Base-by-base conservation (phyloP, 1,140 invertebrate species). In the Rhyzopertha dominica region DNA sequence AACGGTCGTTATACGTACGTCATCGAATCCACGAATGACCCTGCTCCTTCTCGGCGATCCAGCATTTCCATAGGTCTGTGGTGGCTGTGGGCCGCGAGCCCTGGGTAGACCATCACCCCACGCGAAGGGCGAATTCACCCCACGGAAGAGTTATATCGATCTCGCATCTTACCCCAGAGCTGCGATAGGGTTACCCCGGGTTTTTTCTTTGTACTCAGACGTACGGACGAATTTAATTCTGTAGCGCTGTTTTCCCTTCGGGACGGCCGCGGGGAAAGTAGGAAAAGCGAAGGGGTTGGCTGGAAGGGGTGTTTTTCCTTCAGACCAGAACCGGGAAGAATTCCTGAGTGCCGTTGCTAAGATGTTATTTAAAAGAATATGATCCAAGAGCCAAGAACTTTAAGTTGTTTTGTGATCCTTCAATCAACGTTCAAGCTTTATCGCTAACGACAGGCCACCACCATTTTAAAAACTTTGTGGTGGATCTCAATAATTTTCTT, bases 141-240 rank as follows among this genome's bases (percentile, higher is more conserved):
- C 63, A 62, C 61, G 64, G 64, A 66, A 66, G 64, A 66, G 64
- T 66, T 66, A 66, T 66, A 66, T 66, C 63, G 64, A 66, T 66
- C 64, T 61, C 62, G 52, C 61, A 62, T 66, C 62, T 65, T 63
- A 58, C 51, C 59, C 54, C 64, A 62, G 53, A 55, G 40, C 53
- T 53, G 25, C 47, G 62, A 63, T 65, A 66, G 64, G 64, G 64
- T 66, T 66, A 65, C 64, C 60, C 63, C 44, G 50, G 46, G 54
- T 49, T 41, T 56, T 55, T 56, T 52, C 55, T 48, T 53, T 37
- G 31, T 50, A 47, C 32, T 43, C n/a, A 17, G 31, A 31, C 40
- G 35, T 8, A 28, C 30, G 12, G 9, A 24, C 30, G 34, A 28
- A 36, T 30, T 43, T 43, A 17, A 14, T 26, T 45, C 17, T 42